Percentiles rank a stretch among this genome's conserved stretches.
phyloP scores from a whole-genome alignment of 2,888 invertebrate genomes.

The Balanococcus diminutus region DNA sequence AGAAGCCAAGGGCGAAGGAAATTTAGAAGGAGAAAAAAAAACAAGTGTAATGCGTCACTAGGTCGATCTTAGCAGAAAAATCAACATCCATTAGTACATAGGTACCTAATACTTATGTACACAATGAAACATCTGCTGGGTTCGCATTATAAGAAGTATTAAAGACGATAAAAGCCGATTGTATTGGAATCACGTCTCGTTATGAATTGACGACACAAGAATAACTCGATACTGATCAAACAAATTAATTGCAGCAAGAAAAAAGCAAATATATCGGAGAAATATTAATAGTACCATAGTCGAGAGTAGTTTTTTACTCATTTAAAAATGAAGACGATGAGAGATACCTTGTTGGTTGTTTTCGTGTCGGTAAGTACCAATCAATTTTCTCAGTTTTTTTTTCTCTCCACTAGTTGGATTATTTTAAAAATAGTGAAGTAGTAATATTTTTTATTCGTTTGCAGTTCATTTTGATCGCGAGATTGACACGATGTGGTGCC shows the following conservation, averaged over 20 bases:
- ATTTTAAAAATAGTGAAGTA: neutral
- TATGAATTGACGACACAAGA: neutral
- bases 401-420: neutral
- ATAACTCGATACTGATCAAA: slow-evolving; percentile 23
- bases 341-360: neutral
- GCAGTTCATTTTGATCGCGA: neutral
- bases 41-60: neutral
- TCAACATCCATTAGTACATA: slow-evolving; percentile 8
- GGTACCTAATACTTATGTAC: slow-evolving; percentile 10
- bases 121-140: neutral
- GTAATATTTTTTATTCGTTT: neutral
- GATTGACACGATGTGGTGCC: neutral
- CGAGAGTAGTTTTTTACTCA: neutral
- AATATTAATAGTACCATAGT: neutral
- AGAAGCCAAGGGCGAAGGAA: neutral
- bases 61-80: neutral
- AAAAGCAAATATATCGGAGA: neutral
- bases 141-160: slow-evolving; percentile 3
- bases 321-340: slow-evolving; percentile 33
- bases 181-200: neutral
- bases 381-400: neutral
- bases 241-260: slow-evolving; percentile 8
- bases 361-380: slow-evolving; percentile 24
- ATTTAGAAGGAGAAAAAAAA: neutral
- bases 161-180: neutral